Base-by-base conservation (phyloP, 2,797 vertebrate species). In the Chelonia mydas region DNA sequence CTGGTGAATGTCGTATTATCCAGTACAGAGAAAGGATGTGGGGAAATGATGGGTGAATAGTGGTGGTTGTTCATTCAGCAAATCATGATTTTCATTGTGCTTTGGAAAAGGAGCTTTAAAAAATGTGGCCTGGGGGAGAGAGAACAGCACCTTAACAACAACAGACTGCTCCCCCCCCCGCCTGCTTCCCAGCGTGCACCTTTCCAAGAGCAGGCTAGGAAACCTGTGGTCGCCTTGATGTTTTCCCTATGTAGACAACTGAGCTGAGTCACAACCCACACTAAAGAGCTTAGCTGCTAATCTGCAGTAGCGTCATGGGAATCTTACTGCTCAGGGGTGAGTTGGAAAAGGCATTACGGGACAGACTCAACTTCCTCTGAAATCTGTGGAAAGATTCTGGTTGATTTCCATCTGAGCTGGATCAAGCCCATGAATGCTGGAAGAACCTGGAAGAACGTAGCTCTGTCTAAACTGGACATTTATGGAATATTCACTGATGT, bases 311-410 rank as follows among this genome's bases (percentile, higher is more conserved):
- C 37, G 33, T 21, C 3, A 47, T 41, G 54, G 57, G 84, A 80
- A 76, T 2, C 0, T 80, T 50, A 10, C 49, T 0, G 0, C 37
- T 80, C 21, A 3, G 5, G 0, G 0, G 28, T 65, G 47, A 53
- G 81, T 78, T 55, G 5, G 25, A 16, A 27, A n/a, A 41, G 27
- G 68, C 68, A 41, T 45, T 74, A 74, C 12, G 19, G 31, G 37
- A 37, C 21, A 3, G 7, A n/a, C 19, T 19, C 37, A 23, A 41
- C 65, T 37, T n/a, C n/a, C 37, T 37, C 21, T 41, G 37, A 10
- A 41, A 72, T 37, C 68, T 37, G 23, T 72, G 23, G 37, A 41
- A 10, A 72, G 68, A 41, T 19, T 41, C 21, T 41, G 37, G 68
- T 41, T 61, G 68, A 41, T 23, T 37, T 72, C 37, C 21, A 33